Evolutionary conservation across 1,140 invertebrate species (phyloP).

Genomic region (Platorchestia sp.): DNA sequence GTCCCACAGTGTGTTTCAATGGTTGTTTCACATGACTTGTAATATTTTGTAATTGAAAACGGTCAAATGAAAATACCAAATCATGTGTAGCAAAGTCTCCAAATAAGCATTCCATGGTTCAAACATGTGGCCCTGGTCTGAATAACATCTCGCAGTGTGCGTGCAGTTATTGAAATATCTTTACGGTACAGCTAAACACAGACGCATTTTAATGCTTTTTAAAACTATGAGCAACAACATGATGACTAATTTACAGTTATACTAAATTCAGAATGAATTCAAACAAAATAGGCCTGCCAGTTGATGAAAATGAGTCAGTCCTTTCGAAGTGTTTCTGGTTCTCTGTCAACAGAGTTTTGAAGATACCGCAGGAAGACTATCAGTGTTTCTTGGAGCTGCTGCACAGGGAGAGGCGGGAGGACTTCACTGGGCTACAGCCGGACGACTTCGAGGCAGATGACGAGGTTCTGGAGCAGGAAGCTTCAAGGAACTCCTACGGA

Average conservation of each 20-base stretch:
- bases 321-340: neutral
- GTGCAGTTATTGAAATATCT: too few relatives aligned
- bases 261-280: neutral
- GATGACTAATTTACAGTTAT: neutral
- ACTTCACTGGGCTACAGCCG: neutral
- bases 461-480: neutral
- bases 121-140: neutral
- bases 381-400: neutral
- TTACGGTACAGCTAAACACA: too few relatives aligned
- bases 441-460: conserved; percentile 7
- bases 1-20: too few relatives aligned
- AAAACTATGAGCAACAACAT: neutral
- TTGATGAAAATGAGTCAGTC: neutral
- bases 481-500: neutral
- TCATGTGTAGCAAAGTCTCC: neutral
- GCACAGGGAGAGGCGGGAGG: neutral
- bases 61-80: neutral
- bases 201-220: neutral
- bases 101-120: neutral
- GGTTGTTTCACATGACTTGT: too few relatives aligned
- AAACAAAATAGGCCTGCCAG: neutral
- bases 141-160: neutral
- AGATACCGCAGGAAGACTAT: neutral
- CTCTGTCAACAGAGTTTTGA: neutral
- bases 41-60: too few relatives aligned